A percentile compares a stretch with the other conserved stretches of the same genome.
phyloP scores from a whole-genome alignment of 1,140 invertebrate genomes.

The Rhagoletis zephyria region DNA sequence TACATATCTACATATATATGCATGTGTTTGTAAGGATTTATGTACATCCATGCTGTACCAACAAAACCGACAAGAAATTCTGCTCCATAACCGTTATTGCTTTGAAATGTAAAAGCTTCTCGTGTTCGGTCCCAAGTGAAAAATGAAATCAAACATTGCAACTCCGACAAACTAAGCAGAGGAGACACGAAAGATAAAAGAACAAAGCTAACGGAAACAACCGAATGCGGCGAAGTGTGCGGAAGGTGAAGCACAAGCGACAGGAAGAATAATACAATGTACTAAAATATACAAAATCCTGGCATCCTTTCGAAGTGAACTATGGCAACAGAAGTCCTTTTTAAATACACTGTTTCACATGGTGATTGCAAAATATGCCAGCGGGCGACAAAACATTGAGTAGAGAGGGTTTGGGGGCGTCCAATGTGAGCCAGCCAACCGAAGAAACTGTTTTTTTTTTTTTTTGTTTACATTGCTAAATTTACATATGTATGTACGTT shows the following conservation, averaged over 20 bases:
- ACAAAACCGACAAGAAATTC: background rate
- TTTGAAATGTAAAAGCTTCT: background rate
- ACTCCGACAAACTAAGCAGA: background rate
- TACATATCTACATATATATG: no score
- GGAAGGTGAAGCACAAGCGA: background rate
- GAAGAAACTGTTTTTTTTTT: background rate
- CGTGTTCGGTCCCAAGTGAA: background rate
- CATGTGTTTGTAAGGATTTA: no score
- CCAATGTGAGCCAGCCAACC: background rate
- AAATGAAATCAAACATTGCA: constrained; percentile 13
- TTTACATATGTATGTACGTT: no score
- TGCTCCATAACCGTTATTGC: background rate
- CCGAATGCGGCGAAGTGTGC: background rate
- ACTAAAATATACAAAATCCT: background rate
- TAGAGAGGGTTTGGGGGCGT: background rate
- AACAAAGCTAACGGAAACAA: background rate
- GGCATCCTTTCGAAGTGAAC: background rate
- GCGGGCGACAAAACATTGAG: background rate
- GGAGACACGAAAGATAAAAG: background rate
- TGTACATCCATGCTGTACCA: no score
- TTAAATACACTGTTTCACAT: background rate
- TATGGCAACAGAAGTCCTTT: constrained; percentile 7
- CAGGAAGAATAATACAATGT: background rate
- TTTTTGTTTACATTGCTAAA: no score
- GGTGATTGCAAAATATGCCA: background rate